These are phyloP conservation scores for Reticulitermes speratus DNA, from an alignment of 1,140 invertebrate genomes.

Conservation along the genomic window DNA sequence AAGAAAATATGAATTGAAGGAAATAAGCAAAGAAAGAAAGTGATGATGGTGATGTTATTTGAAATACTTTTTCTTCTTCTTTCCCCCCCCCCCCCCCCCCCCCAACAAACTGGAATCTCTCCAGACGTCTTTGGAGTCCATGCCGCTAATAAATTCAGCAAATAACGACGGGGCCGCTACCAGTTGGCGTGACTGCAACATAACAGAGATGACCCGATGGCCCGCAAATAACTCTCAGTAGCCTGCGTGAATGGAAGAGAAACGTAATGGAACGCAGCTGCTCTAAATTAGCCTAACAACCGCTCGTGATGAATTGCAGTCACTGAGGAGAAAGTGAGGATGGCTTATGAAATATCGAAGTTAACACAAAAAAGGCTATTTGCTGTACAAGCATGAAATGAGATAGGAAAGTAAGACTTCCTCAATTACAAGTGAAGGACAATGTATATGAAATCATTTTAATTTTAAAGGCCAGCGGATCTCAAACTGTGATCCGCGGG, in stretches of 20 bases:
- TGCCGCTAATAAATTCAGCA: not conserved
- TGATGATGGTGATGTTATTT: no score
- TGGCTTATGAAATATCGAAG: not conserved
- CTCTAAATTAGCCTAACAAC: not conserved
- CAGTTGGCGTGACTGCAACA: not conserved
- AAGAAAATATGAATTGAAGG: no score
- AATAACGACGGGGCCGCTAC: not conserved
- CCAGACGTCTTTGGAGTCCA: no score
- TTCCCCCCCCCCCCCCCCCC: no score
- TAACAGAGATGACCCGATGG: not conserved
- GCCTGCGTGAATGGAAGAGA: no score
- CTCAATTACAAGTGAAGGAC: not conserved
- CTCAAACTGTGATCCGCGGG: not conserved
- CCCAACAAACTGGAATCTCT: no score
- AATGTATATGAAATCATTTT: not conserved
- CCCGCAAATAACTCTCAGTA: not conserved
- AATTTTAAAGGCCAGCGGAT: not conserved
- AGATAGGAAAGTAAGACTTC: not conserved
- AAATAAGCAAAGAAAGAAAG: no score
- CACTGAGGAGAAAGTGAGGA: not conserved
- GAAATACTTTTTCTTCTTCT: no score
- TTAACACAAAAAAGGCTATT: not conserved
- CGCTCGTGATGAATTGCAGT: not conserved
- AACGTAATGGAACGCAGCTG: not conserved
- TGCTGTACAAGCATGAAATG: not conserved